These are phyloP conservation scores for Trichomycterus rosablanca DNA, from an alignment of 2,113 vertebrate genomes.

Conservation along the genomic window DNA sequence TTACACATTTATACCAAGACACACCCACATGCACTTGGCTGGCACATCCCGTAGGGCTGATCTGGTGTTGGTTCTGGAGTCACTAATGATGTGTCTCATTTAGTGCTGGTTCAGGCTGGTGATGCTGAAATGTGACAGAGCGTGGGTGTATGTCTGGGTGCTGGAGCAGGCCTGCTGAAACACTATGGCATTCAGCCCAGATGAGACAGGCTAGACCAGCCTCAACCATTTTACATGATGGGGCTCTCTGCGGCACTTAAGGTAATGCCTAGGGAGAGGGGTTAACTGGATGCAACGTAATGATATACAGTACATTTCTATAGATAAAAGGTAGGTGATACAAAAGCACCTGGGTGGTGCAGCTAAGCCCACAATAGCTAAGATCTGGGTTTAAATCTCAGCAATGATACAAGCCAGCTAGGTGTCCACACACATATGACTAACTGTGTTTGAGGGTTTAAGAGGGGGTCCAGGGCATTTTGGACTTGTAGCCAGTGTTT, in stretches of 20 bases:
- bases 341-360: no score
- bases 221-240: conserved; percentile 45
- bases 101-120: conserved; percentile 35
- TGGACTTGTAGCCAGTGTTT: no score
- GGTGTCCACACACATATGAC: neutral
- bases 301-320: conserved; percentile 32
- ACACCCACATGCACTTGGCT: conserved; percentile 13
- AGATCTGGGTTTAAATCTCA: no score
- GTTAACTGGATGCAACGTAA: conserved; percentile 44
- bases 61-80: conserved; percentile 20
- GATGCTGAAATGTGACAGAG: conserved; percentile 34
- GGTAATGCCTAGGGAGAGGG: conserved; percentile 34
- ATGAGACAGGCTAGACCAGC: conserved; percentile 40
- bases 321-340: conserved; percentile 36
- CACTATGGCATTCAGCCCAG: conserved; percentile 41
- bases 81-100: conserved; percentile 49
- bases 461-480: no score
- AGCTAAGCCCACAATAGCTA: no score
- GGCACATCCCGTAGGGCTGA: conserved; percentile 14
- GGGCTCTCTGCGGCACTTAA: conserved; percentile 33
- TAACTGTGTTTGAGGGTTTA: no score
- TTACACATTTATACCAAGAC: conserved; percentile 12
- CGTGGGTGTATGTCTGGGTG: conserved; percentile 22
- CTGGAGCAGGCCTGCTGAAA: conserved; percentile 25
- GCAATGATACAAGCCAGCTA: neutral